Evolutionary conservation across 1,140 invertebrate species (phyloP).

Genomic region (Sesamia nonagrioides): DNA sequence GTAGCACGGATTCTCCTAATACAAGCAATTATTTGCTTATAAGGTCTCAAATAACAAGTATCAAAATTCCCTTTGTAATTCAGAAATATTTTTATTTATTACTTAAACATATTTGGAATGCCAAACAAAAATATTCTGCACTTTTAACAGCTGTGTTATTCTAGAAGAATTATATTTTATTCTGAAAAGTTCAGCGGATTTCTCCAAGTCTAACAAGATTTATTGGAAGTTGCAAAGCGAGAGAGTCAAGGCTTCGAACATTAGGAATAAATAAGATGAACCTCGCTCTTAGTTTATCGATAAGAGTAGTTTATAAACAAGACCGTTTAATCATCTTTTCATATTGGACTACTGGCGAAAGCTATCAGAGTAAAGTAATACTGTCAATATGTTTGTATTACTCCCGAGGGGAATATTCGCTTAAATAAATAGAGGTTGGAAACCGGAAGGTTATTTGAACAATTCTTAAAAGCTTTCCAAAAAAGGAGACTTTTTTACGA

Average conservation of each 20-base stretch:
- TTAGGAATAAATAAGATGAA: constrained; percentile 3
- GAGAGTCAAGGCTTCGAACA: neutral
- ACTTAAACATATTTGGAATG: too few relatives aligned
- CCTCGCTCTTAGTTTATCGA: neutral
- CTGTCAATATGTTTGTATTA: neutral
- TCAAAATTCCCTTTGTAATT: too few relatives aligned
- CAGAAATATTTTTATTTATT: too few relatives aligned
- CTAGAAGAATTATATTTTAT: neutral
- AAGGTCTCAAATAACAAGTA: too few relatives aligned
- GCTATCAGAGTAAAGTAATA: neutral
- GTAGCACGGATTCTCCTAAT: too few relatives aligned
- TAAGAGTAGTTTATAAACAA: neutral
- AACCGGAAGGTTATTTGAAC: neutral
- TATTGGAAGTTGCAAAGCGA: neutral
- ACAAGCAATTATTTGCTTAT: too few relatives aligned
- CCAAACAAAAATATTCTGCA: too few relatives aligned
- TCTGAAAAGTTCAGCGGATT: neutral
- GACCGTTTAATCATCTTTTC: neutral
- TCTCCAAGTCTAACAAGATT: neutral
- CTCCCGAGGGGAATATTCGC: neutral
- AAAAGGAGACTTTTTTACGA: too few relatives aligned
- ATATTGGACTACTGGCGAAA: neutral
- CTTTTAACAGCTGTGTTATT: too few relatives aligned
- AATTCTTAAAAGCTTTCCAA: too few relatives aligned
- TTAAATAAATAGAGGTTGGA: neutral